Evolutionary conservation across 2,888 invertebrate species (phyloP).

Genomic region (Drosophila limbata): DNA sequence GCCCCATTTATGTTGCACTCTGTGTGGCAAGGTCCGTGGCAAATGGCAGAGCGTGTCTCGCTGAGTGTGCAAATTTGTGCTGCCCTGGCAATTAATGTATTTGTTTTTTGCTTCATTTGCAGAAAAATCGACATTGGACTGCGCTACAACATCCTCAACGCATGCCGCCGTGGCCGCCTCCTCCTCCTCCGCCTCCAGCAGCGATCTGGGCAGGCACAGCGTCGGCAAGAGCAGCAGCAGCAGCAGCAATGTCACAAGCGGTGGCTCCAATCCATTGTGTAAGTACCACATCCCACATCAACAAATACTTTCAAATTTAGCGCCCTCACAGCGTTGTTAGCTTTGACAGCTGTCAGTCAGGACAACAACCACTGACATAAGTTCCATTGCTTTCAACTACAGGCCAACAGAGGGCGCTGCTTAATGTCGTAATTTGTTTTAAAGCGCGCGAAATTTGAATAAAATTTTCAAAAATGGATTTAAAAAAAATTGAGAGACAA

Average conservation of each 20-base stretch:
- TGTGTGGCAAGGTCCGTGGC: constrained; percentile 41
- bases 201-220: constrained; percentile 73
- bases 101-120: constrained; percentile 58
- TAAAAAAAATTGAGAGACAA: no score
- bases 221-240: constrained; percentile 79
- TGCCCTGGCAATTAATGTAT: constrained; percentile 69
- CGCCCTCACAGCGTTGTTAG: constrained; percentile 21
- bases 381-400: background rate
- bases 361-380: constrained; percentile 57
- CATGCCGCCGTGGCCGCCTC: constrained; percentile 63
- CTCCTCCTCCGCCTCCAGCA: constrained; percentile 56
- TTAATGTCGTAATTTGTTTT: background rate
- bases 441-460: no score
- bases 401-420: constrained; percentile 48
- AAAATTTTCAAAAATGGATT: no score
- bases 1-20: constrained; percentile 36
- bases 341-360: constrained; percentile 75
- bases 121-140: constrained; percentile 84
- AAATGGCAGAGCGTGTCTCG: constrained; percentile 69
- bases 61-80: constrained; percentile 75
- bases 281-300: constrained; percentile 54
- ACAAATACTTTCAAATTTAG: background rate
- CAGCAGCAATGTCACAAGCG: constrained; percentile 37
- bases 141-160: constrained; percentile 73
- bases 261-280: constrained; percentile 70